Evolutionary conservation across 2,797 vertebrate genomes (phyloP), one percentile per base, ranked within the genome.

Genomic region (Argentina silus): DNA sequence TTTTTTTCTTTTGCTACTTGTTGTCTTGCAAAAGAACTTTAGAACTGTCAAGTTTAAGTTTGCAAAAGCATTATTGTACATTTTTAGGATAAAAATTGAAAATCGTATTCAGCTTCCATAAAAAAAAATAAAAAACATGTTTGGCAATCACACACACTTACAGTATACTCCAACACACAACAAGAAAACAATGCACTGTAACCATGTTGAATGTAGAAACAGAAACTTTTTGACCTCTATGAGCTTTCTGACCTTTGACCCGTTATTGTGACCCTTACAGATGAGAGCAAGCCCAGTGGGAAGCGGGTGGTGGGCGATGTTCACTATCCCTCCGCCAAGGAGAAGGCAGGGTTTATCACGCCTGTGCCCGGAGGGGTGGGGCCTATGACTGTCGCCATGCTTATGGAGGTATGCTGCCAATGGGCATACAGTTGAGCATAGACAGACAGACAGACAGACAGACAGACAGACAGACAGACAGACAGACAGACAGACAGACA

Each of bases 351-450:
- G 2, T 94, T 89, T 61, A 95, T 95, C 78, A 95, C 94, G 0
- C 94, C 94, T 0, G 94, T 95, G 42, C 94, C 94, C 0, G 94
- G 94, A 0, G 94, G 94, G 0, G 94, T 95, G 0, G 94, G 94
- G 3, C 94, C 94, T 12, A 95, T 95, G 94, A 95, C 94, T 0
- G 94, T 95, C 63, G 94, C 93, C 1, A 95, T 95, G 94, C 81
- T 95, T 5, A 95, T 95, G 94, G 92, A 95, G 91, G 94, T 95
- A 70, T n/a, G 21, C 17, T 27, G 21, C 17, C 47, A 15, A 27
- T 12, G 11, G 17, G 27, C 27, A 36, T 23, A 10, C 2, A 56
- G 56, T 59, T 11, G 2, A 7, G 56, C 7, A 59, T 59, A 21
- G 19, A 12, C 6, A 8, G 47, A 8, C 47, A 12, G 27, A 36